These are phyloP conservation scores for Corythoichthys haematopterus DNA, from an alignment of 2,113 vertebrate species.

Conservation along the genomic window DNA sequence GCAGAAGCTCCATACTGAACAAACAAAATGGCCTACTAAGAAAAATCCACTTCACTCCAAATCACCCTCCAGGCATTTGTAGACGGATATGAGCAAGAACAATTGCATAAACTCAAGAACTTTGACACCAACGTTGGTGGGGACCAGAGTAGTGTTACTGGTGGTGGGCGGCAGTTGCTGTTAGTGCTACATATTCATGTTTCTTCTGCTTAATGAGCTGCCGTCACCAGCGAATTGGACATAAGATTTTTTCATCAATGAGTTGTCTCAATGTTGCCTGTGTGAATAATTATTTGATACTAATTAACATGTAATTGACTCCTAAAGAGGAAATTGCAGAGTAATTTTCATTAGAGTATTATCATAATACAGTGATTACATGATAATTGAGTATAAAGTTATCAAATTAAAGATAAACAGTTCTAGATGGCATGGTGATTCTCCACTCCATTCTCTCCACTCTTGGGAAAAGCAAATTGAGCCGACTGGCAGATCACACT, in stretches of 20 bases:
- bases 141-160: constrained; percentile 21
- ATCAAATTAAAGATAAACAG: too few species aligned
- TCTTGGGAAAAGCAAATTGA: too few species aligned
- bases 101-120: constrained; percentile 57
- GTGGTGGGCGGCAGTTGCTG: constrained; percentile 63
- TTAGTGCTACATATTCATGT: constrained; percentile 44
- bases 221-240: constrained; percentile 24
- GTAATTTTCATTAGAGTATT: too few species aligned
- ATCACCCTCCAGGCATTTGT: constrained; percentile 30
- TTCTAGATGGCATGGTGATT: too few species aligned
- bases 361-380: too few species aligned
- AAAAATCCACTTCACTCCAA: background rate
- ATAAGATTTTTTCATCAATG: constrained; percentile 19
- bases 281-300: constrained; percentile 5
- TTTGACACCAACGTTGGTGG: constrained; percentile 24
- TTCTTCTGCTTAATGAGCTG: constrained; percentile 56
- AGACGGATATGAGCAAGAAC: constrained; percentile 20
- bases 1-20: background rate
- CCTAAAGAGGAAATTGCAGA: too few species aligned
- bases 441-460: too few species aligned
- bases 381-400: too few species aligned
- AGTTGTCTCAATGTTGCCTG: background rate
- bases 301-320: too few species aligned
- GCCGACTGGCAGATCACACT: background rate
- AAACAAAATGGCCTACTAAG: background rate